Evolutionary conservation across 2,113 vertebrate species (phyloP).

Genomic region (Trematomus loennbergii): DNA sequence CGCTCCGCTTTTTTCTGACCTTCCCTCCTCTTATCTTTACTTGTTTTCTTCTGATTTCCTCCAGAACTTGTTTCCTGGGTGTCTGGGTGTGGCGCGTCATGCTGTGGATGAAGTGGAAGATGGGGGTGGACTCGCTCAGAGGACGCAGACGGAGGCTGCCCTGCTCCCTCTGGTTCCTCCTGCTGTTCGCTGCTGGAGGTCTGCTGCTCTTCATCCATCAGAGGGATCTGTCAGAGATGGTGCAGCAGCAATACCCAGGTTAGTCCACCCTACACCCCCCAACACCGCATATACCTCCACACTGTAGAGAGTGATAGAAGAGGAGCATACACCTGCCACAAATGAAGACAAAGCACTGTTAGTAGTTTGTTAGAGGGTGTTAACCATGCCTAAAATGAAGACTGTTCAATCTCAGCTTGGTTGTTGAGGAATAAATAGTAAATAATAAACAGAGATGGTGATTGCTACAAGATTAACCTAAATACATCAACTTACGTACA

Average conservation of each 20-base stretch:
- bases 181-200: constrained; percentile 92
- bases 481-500: no score
- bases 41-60: constrained; percentile 10
- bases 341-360: neutral
- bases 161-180: constrained; percentile 92
- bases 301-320: neutral
- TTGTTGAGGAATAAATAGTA: no score
- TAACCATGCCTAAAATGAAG: no score
- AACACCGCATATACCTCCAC: no score
- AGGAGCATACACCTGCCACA: neutral
- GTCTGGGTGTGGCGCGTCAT: constrained; percentile 61
- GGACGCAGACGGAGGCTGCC: constrained; percentile 82
- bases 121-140: constrained; percentile 71
- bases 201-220: constrained; percentile 94
- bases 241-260: constrained; percentile 90
- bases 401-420: no score
- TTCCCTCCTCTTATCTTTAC: constrained; percentile 6
- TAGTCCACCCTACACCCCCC: constrained; percentile 69
- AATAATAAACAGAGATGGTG: no score
- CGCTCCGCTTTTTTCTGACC: neutral
- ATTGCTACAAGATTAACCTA: no score
- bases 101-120: constrained; percentile 79
- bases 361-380: no score
- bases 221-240: constrained; percentile 90
- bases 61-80: constrained; percentile 49